Percentiles rank a stretch among this genome's conserved stretches.
phyloP scores from a whole-genome alignment of 2,888 invertebrate species.

The Myathropa florea region DNA sequence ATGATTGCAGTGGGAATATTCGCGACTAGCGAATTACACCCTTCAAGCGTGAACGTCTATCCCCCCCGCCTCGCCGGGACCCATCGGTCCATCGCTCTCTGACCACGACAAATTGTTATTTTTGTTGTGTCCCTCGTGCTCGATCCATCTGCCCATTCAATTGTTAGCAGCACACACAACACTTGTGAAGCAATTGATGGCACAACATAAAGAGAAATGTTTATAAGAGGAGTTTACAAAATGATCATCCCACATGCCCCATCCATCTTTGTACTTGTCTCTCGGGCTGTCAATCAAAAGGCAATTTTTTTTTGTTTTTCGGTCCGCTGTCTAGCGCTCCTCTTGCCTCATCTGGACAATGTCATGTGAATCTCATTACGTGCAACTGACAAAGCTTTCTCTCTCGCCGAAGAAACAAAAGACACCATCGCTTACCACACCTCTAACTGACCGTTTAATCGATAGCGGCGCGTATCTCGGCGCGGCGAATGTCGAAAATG shows the following conservation, averaged over 20 bases:
- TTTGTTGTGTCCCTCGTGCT: background rate
- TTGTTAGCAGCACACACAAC: constrained; percentile 46
- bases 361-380: constrained; percentile 39
- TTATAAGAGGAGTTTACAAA: constrained; percentile 51
- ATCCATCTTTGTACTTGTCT: constrained; percentile 68
- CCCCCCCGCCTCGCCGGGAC: background rate
- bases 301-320: no score
- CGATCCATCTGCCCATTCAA: constrained; percentile 42
- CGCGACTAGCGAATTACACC: constrained; percentile 55
- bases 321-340: background rate
- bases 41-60: constrained; percentile 18
- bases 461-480: constrained; percentile 6
- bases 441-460: constrained; percentile 44
- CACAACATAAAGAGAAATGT: background rate
- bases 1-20: constrained; percentile 61
- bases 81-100: constrained; percentile 19
- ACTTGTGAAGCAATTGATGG: constrained; percentile 30
- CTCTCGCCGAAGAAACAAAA: constrained; percentile 23
- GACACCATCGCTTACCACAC: constrained; percentile 18
- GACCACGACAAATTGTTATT: constrained; percentile 59
- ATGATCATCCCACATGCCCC: constrained; percentile 64
- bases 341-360: background rate
- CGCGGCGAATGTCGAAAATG: background rate
- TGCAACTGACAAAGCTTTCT: constrained; percentile 41
- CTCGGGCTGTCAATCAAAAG: constrained; percentile 64